phyloP scores from a whole-genome alignment of 1,140 invertebrate species.

The Aphidius gifuensis region DNA sequence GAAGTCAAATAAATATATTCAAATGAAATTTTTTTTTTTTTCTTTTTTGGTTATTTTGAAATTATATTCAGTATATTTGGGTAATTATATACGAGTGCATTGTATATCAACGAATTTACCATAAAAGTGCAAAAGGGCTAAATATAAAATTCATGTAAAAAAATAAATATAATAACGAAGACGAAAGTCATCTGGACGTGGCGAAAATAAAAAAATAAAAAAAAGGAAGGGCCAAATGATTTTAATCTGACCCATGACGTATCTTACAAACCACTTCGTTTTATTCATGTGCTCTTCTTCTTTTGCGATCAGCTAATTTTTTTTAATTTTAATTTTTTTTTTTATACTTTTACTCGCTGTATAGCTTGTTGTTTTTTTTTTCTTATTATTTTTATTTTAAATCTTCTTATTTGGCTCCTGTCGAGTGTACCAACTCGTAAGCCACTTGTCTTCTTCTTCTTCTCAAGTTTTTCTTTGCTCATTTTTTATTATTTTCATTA shows the following conservation, averaged over 20 bases:
- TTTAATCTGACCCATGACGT: constrained; percentile 10
- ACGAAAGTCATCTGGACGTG: neutral
- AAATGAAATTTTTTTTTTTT: too few species aligned
- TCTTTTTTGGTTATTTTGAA: too few species aligned
- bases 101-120: too few species aligned
- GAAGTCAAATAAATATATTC: too few species aligned
- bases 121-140: too few species aligned
- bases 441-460: constrained; percentile 10
- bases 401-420: constrained; percentile 21
- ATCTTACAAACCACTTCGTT: neutral
- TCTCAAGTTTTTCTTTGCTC: constrained; percentile 8
- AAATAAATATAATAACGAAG: constrained; percentile 9
- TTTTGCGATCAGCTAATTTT: constrained; percentile 14
- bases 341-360: constrained; percentile 19
- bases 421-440: constrained; percentile 15
- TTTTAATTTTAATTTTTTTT: constrained; percentile 23
- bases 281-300: neutral
- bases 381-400: constrained; percentile 16
- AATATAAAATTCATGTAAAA: constrained; percentile 4
- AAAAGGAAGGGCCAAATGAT: neutral
- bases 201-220: neutral
- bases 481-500: constrained; percentile 25
- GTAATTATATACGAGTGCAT: too few species aligned
- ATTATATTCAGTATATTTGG: too few species aligned
- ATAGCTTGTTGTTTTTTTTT: constrained; percentile 20